phyloP scores from a whole-genome alignment of 1,140 invertebrate species.

The Saccostrea cuccullata region DNA sequence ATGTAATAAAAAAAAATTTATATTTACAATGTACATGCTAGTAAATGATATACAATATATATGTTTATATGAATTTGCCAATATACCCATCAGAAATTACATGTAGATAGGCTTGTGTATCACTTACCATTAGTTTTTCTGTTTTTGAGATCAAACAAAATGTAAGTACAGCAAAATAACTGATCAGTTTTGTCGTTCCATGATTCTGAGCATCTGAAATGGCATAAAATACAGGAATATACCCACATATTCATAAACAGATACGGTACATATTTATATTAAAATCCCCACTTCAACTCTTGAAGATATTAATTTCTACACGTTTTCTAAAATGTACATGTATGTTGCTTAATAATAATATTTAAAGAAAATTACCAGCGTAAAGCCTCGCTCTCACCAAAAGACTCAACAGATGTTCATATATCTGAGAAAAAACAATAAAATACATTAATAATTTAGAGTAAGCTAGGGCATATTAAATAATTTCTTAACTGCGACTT shows the following conservation, averaged over 20 bases:
- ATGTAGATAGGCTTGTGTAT: background rate
- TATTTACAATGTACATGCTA: background rate
- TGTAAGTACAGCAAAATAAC: constrained; percentile 93
- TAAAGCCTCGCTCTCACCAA: constrained; percentile 90
- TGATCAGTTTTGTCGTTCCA: constrained; percentile 93
- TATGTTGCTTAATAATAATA: too few relatives aligned
- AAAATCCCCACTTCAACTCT: background rate
- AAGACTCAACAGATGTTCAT: constrained; percentile 85
- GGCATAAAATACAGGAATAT: background rate
- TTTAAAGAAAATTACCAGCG: constrained; percentile 70
- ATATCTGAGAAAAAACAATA: constrained; percentile 75
- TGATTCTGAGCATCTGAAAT: constrained; percentile 86
- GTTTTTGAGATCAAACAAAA: constrained; percentile 92
- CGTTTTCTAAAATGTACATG: too few relatives aligned
- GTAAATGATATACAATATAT: background rate
- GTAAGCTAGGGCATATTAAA: background rate
- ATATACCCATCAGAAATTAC: background rate
- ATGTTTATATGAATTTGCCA: background rate
- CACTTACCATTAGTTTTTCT: constrained; percentile 93
- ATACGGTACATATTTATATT: too few relatives aligned
- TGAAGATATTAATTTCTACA: too few relatives aligned
- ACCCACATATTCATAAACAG: too few relatives aligned
- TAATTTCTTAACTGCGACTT: too few relatives aligned
- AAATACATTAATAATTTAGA: background rate
- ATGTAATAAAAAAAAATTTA: too few relatives aligned